Evolutionary conservation across 2,797 vertebrate genomes (phyloP), one percentile per base, ranked within the genome.

Genomic region (Sphenodon punctatus): DNA sequence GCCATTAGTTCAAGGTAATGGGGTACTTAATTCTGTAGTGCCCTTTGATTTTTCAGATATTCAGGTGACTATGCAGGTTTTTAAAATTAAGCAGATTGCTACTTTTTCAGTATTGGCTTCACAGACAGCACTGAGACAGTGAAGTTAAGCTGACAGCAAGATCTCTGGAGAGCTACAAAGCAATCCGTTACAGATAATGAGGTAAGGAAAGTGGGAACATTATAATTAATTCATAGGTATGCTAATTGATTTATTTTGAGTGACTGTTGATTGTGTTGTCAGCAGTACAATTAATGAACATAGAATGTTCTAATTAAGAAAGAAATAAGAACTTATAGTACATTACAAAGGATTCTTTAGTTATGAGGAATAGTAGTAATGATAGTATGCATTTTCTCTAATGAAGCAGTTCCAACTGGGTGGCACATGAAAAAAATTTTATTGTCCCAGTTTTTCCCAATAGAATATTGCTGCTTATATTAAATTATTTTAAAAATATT

Each of bases 391-490:
- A 27, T 20, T 41, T 77, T 48, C 48, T 77, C 4, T 43, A 48
- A 32, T 72, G 70, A 69, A 64, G 41, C 41, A 78, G 13, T 80
- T 51, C 56, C 60, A 82, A 7, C 41, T 78, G 61, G 13, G 59
- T 60, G 16, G 5, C 48, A 48, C 65, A 41, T 45, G 32, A 73
- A 84, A 41, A 10, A 22, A 25, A 67, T 64, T 75, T 67, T 78
- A 58, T 58, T 78, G 55, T 60, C 49, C 30, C 20, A 45, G 23
- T 78, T 89, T 78, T 41, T 73, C n/a, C 87, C 53, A 45, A 53
- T 27, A 19, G 38, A 70, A 80, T 78, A 78, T 58, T 20, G 48
- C 75, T 82, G 65, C 2, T 73, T 75, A 67, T 7, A 53, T 38
- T 0, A 67, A 67, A 61, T 80, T 65, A 5, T 48, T 88, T 2